phyloP scores from a whole-genome alignment of 2,888 invertebrate genomes.

The Pharmacophagus antenor region DNA sequence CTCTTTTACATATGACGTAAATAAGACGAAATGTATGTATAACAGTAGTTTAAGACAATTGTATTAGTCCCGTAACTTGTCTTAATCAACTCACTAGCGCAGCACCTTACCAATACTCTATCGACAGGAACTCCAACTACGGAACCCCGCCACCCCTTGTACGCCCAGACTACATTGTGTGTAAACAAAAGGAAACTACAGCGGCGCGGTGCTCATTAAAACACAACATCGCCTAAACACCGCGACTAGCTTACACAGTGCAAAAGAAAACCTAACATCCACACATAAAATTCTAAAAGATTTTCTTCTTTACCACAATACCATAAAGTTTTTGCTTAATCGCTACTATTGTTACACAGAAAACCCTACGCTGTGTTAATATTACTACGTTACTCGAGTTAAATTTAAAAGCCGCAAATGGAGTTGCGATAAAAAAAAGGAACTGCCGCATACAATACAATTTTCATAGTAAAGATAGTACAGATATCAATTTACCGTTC shows the following conservation, averaged over 20 bases:
- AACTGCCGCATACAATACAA: conserved; percentile 7
- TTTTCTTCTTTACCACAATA: conserved; percentile 2
- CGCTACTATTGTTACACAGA: background rate
- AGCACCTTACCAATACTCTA: conserved; percentile 37
- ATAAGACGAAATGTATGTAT: too few species aligned
- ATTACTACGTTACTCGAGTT: conserved; percentile 7
- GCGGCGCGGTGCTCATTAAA: conserved; percentile 50
- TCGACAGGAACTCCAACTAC: conserved; percentile 47
- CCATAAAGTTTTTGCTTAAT: conserved; percentile 12
- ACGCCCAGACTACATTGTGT: conserved; percentile 53
- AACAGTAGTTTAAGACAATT: too few species aligned
- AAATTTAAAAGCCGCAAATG: conserved; percentile 15
- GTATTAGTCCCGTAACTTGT: background rate
- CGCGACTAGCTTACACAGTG: conserved; percentile 13
- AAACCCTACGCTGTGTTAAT: background rate
- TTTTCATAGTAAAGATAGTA: conserved; percentile 36
- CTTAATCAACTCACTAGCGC: conserved; percentile 34
- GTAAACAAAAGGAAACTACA: conserved; percentile 47
- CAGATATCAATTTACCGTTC: conserved; percentile 48
- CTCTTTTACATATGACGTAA: too few species aligned
- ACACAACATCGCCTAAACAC: conserved; percentile 31
- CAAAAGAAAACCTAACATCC: conserved; percentile 11
- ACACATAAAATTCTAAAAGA: background rate
- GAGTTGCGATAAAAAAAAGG: conserved; percentile 13
- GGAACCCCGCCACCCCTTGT: conserved; percentile 44